Conservation (phyloP, 2,888 invertebrate species). For the Eristalis tenax region DNA sequence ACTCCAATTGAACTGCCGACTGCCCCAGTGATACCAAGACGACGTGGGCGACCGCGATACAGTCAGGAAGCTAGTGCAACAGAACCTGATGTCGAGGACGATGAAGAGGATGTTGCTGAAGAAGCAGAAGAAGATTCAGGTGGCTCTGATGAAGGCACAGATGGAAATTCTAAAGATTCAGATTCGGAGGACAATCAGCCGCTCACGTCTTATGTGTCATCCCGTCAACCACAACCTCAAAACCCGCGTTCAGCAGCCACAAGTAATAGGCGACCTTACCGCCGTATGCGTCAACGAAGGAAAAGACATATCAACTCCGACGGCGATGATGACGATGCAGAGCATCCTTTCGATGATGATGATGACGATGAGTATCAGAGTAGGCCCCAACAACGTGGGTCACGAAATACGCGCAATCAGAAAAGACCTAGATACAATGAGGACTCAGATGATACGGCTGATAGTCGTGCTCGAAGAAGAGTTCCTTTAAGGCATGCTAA, state of each 20-base stretch:
- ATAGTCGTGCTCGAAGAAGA: slow-evolving; percentile 59
- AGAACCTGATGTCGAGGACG: slow-evolving; percentile 73
- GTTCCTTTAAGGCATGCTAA: slow-evolving; percentile 42
- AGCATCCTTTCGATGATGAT: slow-evolving; percentile 74
- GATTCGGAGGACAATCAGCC: slow-evolving; percentile 81
- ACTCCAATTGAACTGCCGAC: slow-evolving; percentile 32
- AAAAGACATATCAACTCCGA: slow-evolving; percentile 62
- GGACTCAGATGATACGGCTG: slow-evolving; percentile 66
- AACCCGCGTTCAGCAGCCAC: slow-evolving; percentile 28
- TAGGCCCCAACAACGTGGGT: slow-evolving; percentile 75
- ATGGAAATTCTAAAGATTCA: slow-evolving; percentile 78
- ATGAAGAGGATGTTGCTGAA: slow-evolving; percentile 55
- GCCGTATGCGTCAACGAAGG: slow-evolving; percentile 56
- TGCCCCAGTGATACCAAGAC: slow-evolving; percentile 45
- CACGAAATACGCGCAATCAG: slow-evolving; percentile 77
- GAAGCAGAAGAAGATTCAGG: slow-evolving; percentile 75
- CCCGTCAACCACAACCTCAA: slow-evolving; percentile 69
- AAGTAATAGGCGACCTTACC: slow-evolving; percentile 63
- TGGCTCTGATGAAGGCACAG: slow-evolving; percentile 79
- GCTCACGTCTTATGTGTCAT: slow-evolving; percentile 81
- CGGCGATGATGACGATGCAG: slow-evolving; percentile 72
- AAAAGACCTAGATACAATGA: slow-evolving; percentile 84
- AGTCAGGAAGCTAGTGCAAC: slow-evolving; percentile 76
- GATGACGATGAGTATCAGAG: slow-evolving; percentile 77
- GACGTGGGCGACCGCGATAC: slow-evolving; percentile 76